Base-by-base conservation (phyloP, 2,888 invertebrate genomes). In the Kuschelorhynchus macadamiae region DNA sequence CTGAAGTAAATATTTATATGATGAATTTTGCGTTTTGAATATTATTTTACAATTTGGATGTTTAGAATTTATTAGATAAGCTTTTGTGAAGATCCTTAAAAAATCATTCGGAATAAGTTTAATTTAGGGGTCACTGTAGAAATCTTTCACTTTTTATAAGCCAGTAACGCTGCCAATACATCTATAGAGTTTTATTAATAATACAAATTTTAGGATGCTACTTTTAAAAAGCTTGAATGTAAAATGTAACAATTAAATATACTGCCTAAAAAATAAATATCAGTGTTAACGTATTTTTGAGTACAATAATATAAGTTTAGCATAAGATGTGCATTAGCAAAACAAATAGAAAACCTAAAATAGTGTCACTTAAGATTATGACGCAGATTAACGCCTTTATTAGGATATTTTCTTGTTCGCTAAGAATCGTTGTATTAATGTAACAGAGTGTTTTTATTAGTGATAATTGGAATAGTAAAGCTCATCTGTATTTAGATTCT, bases 281-380 rank as follows among this genome's bases (percentile, higher is more conserved):
- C 64, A 53, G 59, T 46, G 53, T 59, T 16, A 41, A 66, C 52
- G 59, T 60, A 60, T 66, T 66, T 66, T 60, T 66, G 46, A 66
- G 66, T 66, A 66, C 66, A 66, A 66, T 66, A 66, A 66, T 64
- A 44, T 56, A 64, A 64, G 49, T 56, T 56, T 64, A 55, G 46
- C 30, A 20, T 47, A 36, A 2, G 4, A 11, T 7, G 36, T 36
- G 36, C 7, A 25, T 25, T 25, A 25, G 7, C 7, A 36, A 9
- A 7, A 30, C 9, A 30, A 7, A 7, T 30, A 30, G 30, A 30
- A 30, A 7, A 30, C 30, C 9, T 30, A 30, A 7, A 2, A 12
- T 36, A 11, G 4, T 36, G 36, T n/a, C 9, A 36, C 36, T 36
- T 3, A 36, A 8, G 4, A 12, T 3, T 36, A 12, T 36, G 36